Evolutionary conservation across 1,140 invertebrate species (phyloP), one percentile per base, ranked within the genome.

Genomic region (Caenorhabditis brenneri): DNA sequence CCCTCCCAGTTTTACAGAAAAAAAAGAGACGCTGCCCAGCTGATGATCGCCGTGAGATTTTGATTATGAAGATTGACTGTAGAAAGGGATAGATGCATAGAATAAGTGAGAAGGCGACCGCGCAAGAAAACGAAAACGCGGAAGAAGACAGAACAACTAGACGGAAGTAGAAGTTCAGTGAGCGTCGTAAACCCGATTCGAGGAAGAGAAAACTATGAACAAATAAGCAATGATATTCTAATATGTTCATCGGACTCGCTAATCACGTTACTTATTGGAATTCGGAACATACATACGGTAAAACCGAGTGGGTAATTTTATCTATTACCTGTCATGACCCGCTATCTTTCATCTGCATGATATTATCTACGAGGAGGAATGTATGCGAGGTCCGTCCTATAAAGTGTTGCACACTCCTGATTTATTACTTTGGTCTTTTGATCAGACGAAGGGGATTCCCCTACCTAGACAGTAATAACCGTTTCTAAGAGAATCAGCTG

Each of bases 351-450:
- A 27, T 46, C 36, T 74, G 5, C 22, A 74, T 36, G 58, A 65
- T 65, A 74, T 74, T 42, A 74, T 74, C 65, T 74, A 29, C 36
- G 65, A 16, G 22, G 65, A 46, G 33, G n/a, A n/a, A n/a, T 42
- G 12, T 33, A 74, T 46, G 33, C 65, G 22, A 39, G 33, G 33
- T 2, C 65, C n/a, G 15, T 74, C 33, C 22, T n/a, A 55, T 55
- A 22, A 55, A 55, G 29, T 46, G 65, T 36, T 33, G 29, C 29
- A 42, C 65, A n/a, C n/a, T 19, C 19, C 10, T 74, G 65, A 74
- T 74, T 74, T 74, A 74, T 74, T 74, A 74, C 33, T 42, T 74
- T 42, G 65, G 36, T 74, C 58, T 65, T 65, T 65, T 65, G 58
- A 16, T 36, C 31, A 9, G 3, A 16, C 15, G 2, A 7, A 65